phyloP scores from a whole-genome alignment of 2,797 vertebrate genomes.

The Sandelia bainsii region DNA sequence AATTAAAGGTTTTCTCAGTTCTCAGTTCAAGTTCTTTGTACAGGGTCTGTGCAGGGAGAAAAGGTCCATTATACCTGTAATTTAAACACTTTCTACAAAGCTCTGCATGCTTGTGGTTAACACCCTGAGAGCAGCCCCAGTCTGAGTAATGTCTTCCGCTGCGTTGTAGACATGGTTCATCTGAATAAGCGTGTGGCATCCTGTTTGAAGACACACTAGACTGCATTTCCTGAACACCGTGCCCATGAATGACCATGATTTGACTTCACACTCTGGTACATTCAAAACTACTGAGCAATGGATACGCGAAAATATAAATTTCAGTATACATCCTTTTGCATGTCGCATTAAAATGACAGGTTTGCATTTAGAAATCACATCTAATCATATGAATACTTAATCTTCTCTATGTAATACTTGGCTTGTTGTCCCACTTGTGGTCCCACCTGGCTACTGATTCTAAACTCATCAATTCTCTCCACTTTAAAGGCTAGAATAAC shows the following conservation, averaged over 20 bases:
- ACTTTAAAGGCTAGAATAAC: too few relatives aligned
- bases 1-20: conserved; percentile 35
- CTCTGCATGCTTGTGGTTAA: conserved; percentile 5
- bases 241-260: neutral
- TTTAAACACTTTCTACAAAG: conserved; percentile 25
- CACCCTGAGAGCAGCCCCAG: neutral
- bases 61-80: conserved; percentile 22
- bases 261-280: too few relatives aligned
- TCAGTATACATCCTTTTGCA: neutral
- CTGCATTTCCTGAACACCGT: neutral
- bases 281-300: too few relatives aligned
- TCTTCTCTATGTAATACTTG: conserved; percentile 1
- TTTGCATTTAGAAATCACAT: neutral
- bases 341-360: neutral
- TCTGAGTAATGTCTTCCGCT: conserved; percentile 1
- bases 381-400: too few relatives aligned
- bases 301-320: neutral
- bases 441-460: neutral
- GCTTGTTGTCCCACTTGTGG: neutral
- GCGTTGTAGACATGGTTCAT: conserved; percentile 21
- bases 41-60: neutral
- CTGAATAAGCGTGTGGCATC: neutral
- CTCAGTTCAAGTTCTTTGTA: neutral
- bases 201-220: conserved; percentile 17
- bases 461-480: too few relatives aligned